These are phyloP conservation scores for Phaethornis superciliosus DNA, from an alignment of 2,113 vertebrate species.

Conservation along the genomic window DNA sequence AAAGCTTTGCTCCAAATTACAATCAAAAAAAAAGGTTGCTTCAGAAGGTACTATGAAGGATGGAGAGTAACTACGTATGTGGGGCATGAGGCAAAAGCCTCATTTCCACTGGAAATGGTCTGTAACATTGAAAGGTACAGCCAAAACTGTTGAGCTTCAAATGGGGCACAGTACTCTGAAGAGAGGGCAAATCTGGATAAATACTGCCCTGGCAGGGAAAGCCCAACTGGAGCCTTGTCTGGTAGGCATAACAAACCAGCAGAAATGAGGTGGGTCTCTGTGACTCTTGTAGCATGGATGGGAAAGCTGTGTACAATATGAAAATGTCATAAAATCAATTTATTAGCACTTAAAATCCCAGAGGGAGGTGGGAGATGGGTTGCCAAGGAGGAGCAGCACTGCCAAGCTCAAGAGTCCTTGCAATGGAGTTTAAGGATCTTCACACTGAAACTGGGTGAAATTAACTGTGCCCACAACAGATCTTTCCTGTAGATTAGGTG, in stretches of 20 bases:
- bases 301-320: background rate
- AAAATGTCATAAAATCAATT: background rate
- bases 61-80: background rate
- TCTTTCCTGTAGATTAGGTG: background rate
- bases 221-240: fast-evolving
- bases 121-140: background rate
- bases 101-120: constrained; percentile 33
- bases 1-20: constrained; percentile 45
- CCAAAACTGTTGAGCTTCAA: background rate
- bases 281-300: background rate
- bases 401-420: background rate
- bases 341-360: background rate
- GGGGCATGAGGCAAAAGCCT: constrained; percentile 1
- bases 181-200: background rate
- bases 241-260: background rate
- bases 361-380: background rate
- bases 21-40: constrained; percentile 17
- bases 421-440: background rate
- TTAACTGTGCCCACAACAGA: fast-evolving
- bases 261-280: background rate
- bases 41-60: constrained; percentile 15
- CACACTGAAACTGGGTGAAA: background rate
- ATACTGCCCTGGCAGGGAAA: background rate
- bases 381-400: background rate
- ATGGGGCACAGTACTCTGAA: background rate